A percentile compares a stretch with the other conserved stretches of the same genome.
Conservation (phyloP, 2,797 vertebrate species). For the Lepilemur ruficaudatus region DNA sequence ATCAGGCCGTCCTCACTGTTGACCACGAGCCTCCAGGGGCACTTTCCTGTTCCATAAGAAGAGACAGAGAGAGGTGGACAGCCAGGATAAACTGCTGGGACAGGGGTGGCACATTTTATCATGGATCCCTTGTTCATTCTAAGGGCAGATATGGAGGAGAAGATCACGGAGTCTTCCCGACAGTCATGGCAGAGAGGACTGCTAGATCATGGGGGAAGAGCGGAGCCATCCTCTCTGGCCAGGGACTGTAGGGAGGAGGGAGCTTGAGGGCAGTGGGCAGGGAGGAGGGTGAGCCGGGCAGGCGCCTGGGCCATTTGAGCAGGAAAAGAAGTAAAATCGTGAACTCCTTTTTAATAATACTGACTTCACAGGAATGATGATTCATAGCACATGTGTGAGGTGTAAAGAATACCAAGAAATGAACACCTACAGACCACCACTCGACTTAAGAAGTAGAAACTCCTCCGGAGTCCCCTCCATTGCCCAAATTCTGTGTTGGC, state of each 20-base stretch:
- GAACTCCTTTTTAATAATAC: neutral
- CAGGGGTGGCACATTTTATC: neutral
- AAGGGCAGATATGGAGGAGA: neutral
- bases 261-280: no score
- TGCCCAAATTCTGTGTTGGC: neutral
- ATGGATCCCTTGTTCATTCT: neutral
- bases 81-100: neutral
- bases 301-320: neutral
- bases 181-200: neutral
- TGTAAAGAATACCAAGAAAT: neutral
- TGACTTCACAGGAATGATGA: neutral
- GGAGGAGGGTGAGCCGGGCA: accelerated
- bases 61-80: no score
- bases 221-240: neutral
- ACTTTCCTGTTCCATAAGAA: neutral
- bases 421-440: neutral
- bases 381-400: accelerated
- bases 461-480: neutral
- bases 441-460: neutral
- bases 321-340: neutral
- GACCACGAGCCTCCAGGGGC: neutral
- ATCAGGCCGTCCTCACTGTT: neutral
- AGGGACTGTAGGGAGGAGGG: neutral
- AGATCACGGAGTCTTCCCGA: neutral
- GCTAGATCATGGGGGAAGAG: neutral